Base-by-base conservation (phyloP, 2,888 invertebrate genomes). In the Lysandra bellargus region DNA sequence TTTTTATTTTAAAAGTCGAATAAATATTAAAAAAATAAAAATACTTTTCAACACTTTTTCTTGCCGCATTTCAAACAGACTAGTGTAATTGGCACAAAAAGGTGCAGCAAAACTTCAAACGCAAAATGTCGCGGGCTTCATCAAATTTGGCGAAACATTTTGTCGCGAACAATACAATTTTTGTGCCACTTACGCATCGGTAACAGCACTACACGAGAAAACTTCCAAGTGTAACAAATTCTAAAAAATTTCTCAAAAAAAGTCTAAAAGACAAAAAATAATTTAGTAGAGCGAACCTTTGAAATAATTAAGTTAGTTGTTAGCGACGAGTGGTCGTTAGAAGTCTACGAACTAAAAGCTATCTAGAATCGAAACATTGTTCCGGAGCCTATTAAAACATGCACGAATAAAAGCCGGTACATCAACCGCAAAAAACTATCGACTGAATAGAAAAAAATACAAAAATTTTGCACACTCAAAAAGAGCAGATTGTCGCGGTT, bases 401-500 rank as follows among this genome's bases (percentile, higher is more conserved):
- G 80, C 83, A 81, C 81, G 80, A 85, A 89, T 89, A 88, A 91
- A 91, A 91, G 87, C 87, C 88, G 86, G 91, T 88, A 53, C 90
- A 88, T 85, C 86, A 82, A 90, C 93, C 93, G 89, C 93, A 92
- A 92, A 93, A 93, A 94, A 93, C 93, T 93, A 94, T 94, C 89
- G 89, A 84, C 85, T 88, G 89, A 90, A 92, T 90, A 90, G 91
- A 89, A 91, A 91, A 88, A 91, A 90, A 87, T 86, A 82, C 83
- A 89, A 89, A 88, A 88, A 86, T 84, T 84, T 84, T 85, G 86
- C 82, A 83, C 87, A 84, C 85, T 91, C 90, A 88, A 92, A 92
- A 92, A 91, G 93, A 89, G 92, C 88, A 89, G 92, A 92, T 93
- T 92, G 93, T 88, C 91, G 94, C 87, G 94, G 94, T 94, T 90